Conservation (phyloP, 2,888 invertebrate genomes). For the Epiblema foenella region DNA sequence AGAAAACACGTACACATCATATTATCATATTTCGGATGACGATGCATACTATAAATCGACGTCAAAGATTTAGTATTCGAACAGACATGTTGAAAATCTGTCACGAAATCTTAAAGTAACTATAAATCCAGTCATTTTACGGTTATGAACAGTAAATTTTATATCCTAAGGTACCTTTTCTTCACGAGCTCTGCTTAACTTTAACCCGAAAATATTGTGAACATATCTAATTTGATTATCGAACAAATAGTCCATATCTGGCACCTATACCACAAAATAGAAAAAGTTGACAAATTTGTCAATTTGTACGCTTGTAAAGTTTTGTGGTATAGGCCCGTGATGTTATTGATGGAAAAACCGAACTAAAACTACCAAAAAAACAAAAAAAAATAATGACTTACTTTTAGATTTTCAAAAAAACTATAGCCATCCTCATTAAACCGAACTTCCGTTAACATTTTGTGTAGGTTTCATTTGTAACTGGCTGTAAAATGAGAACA, state of each 20-base stretch:
- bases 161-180: too few relatives aligned
- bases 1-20: neutral
- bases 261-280: too few relatives aligned
- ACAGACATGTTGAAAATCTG: neutral
- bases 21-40: too few relatives aligned
- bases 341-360: neutral
- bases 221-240: too few relatives aligned
- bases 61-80: neutral
- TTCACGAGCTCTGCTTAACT: too few relatives aligned
- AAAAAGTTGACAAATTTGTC: too few relatives aligned
- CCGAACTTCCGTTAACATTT: conserved; percentile 2
- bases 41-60: too few relatives aligned
- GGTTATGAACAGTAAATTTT: neutral
- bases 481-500: neutral
- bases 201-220: neutral
- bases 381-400: neutral
- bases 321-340: too few relatives aligned
- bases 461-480: neutral
- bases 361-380: conserved; percentile 3
- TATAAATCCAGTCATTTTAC: conserved; percentile 2
- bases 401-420: neutral
- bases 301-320: too few relatives aligned
- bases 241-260: too few relatives aligned
- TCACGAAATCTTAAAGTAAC: neutral
- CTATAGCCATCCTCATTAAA: neutral